Percentiles rank a stretch among this genome's conserved stretches.
Evolutionary conservation across 1,140 invertebrate species (phyloP).

Genomic region (Caenorhabditis remanei): DNA sequence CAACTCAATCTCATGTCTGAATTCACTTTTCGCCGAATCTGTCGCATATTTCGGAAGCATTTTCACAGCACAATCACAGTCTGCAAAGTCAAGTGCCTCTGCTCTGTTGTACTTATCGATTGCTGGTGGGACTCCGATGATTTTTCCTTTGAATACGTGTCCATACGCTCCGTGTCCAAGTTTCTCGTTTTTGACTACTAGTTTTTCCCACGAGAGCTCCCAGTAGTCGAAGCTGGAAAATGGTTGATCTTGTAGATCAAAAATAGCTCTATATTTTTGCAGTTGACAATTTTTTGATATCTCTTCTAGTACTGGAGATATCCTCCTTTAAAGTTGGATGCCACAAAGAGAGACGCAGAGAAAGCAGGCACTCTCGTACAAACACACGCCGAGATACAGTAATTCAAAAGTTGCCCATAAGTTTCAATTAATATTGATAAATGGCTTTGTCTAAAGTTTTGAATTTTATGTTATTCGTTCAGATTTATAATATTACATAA

Average conservation of each 20-base stretch:
- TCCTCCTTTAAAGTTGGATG: no score
- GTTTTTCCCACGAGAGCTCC: conserved; percentile 71
- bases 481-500: no score
- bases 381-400: no score
- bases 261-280: not conserved
- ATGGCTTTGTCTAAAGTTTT: no score
- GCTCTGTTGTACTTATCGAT: conserved; percentile 66
- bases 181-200: conserved; percentile 71
- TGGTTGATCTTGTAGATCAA: no score
- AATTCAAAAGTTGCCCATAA: no score
- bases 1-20: conserved; percentile 95
- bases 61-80: conserved; percentile 65
- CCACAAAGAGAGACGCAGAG: no score
- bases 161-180: conserved; percentile 72
- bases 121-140: conserved; percentile 67
- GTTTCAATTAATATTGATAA: no score
- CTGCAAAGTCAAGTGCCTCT: conserved; percentile 52
- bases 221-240: conserved; percentile 70
- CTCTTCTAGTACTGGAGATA: no score
- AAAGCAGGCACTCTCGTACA: no score
- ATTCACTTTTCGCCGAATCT: conserved; percentile 92
- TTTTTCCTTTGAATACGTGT: conserved; percentile 70
- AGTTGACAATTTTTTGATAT: no score
- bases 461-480: no score
- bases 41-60: conserved; percentile 85